These are phyloP conservation scores for Aptenodytes patagonicus DNA, from an alignment of 2,113 vertebrate species.

Conservation along the genomic window DNA sequence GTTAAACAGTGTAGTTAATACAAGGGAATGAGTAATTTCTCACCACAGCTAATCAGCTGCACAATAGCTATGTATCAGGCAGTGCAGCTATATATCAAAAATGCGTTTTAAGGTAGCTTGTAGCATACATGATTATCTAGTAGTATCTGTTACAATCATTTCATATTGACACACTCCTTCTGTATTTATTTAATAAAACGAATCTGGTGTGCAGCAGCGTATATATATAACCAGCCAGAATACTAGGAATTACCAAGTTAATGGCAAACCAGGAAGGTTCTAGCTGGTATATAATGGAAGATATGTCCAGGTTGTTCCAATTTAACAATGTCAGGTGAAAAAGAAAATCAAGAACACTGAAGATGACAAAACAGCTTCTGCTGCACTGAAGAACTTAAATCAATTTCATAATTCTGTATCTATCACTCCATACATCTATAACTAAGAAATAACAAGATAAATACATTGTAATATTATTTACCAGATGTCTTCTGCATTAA, in stretches of 20 bases:
- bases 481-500: not conserved
- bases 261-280: not conserved
- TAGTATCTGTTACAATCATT: not conserved
- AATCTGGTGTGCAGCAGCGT: not conserved
- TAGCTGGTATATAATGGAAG: not conserved
- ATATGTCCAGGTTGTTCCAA: not conserved
- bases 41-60: constrained; percentile 40
- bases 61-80: not conserved
- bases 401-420: not conserved
- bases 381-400: not conserved
- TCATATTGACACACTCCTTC: not conserved
- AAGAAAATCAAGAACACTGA: not conserved
- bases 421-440: not conserved
- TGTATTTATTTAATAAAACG: not conserved
- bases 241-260: not conserved
- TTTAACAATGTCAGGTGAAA: not conserved
- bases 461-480: not conserved
- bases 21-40: constrained; percentile 57
- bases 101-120: not conserved
- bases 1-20: constrained; percentile 53
- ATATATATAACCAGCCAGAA: not conserved
- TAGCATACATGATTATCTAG: not conserved
- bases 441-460: constrained; percentile 17
- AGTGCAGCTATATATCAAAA: not conserved
- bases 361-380: not conserved